Conservation (phyloP, 2,113 vertebrate species). For the Indicator indicator region DNA sequence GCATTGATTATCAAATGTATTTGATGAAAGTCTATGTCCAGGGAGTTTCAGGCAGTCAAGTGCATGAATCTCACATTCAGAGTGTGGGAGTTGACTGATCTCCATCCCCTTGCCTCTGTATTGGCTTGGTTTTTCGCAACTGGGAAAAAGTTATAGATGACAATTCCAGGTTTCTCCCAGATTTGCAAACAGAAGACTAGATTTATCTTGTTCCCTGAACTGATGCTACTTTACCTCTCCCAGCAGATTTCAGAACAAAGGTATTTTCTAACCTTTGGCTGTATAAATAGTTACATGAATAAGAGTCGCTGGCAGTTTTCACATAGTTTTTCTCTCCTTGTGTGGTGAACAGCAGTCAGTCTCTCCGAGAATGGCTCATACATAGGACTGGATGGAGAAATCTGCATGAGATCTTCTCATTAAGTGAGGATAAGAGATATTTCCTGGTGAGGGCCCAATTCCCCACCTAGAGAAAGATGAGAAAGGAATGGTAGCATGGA, state of each 20-base stretch:
- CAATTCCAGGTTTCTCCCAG: not conserved
- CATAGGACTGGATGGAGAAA: not conserved
- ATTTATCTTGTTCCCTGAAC: not conserved
- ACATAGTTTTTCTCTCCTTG: not conserved
- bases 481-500: not conserved
- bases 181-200: not conserved
- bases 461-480: not conserved
- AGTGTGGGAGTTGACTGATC: not conserved
- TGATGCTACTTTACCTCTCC: not conserved
- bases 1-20: not conserved
- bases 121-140: not conserved
- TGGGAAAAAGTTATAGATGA: not conserved
- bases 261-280: conserved; percentile 22
- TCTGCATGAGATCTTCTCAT: not conserved
- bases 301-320: not conserved
- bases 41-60: not conserved
- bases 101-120: accelerated
- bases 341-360: not conserved
- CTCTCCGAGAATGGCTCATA: not conserved
- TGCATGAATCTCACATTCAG: not conserved
- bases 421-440: conserved; percentile 1
- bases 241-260: conserved; percentile 18
- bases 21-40: not conserved
- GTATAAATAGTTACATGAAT: not conserved
- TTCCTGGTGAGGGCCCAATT: conserved; percentile 5